These are phyloP conservation scores for Fundulus diaphanus DNA, from an alignment of 2,797 vertebrate species.

Conservation along the genomic window DNA sequence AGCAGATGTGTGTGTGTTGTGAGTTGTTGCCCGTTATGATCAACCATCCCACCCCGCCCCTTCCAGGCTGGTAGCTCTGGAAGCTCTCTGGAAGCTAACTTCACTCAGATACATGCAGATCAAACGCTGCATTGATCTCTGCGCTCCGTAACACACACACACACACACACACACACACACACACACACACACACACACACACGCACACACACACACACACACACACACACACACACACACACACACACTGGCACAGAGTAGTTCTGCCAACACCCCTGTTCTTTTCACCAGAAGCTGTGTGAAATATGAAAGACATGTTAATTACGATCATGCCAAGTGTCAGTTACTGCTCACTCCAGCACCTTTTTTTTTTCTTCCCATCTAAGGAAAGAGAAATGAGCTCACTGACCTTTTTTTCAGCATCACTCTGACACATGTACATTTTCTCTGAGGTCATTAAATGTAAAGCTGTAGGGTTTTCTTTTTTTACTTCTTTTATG, in stretches of 20 bases:
- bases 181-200: constrained; percentile 27
- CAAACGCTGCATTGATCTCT: constrained; percentile 75
- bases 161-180: constrained; percentile 36
- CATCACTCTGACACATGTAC: constrained; percentile 7
- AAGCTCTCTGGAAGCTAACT: constrained; percentile 70
- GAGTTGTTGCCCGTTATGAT: constrained; percentile 56
- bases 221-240: constrained; percentile 39
- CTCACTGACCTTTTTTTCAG: background rate
- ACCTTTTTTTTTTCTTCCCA: constrained; percentile 32
- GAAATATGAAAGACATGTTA: constrained; percentile 69
- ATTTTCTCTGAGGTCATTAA: background rate
- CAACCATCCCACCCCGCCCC: constrained; percentile 35
- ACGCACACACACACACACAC: constrained; percentile 18
- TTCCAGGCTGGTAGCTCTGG: constrained; percentile 68
- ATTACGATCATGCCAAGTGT: constrained; percentile 56
- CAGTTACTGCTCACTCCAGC: constrained; percentile 34
- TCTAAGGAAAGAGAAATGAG: constrained; percentile 16
- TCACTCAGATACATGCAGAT: constrained; percentile 75
- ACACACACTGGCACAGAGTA: constrained; percentile 12
- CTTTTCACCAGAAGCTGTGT: constrained; percentile 55
- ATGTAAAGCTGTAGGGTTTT: constrained; percentile 23
- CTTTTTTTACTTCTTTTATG: background rate
- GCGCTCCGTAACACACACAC: constrained; percentile 43
- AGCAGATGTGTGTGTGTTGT: constrained; percentile 48
- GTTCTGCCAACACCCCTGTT: constrained; percentile 39